Evolutionary conservation across 2,113 vertebrate genomes (phyloP).

Genomic region (Drymodes brunneopygia): DNA sequence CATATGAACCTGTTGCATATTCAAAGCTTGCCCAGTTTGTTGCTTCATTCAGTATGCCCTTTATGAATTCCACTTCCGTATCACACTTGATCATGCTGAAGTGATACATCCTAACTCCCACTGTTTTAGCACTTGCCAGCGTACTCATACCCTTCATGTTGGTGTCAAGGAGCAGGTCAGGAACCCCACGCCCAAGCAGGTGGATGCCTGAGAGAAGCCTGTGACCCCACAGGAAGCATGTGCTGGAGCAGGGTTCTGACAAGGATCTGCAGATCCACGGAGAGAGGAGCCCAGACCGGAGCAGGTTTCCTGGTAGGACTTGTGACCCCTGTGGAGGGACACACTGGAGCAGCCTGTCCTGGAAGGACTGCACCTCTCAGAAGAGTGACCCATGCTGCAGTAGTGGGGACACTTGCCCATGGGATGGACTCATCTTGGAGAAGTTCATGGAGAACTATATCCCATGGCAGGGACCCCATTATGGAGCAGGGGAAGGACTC

Average conservation of each 20-base stretch:
- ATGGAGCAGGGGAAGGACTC: background rate
- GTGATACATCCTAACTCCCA: background rate
- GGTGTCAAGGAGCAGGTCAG: background rate
- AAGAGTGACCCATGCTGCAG: background rate
- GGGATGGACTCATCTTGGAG: background rate
- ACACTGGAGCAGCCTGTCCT: background rate
- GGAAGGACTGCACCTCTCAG: rapidly evolving
- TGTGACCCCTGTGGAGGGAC: background rate
- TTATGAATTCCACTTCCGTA: background rate
- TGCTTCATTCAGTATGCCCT: background rate
- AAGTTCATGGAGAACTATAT: background rate
- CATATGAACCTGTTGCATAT: background rate
- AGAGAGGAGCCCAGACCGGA: background rate
- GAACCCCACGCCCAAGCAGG: background rate
- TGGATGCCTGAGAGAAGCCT: background rate
- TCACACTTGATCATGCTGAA: background rate
- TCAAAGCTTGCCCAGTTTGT: background rate
- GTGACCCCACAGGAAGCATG: background rate
- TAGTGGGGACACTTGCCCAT: background rate
- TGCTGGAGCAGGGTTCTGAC: background rate
- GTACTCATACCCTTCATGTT: background rate
- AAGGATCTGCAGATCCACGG: background rate
- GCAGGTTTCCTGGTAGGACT: background rate
- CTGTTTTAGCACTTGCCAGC: background rate
- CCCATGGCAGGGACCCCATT: background rate